Evolutionary conservation across 2,797 vertebrate genomes (phyloP).

Genomic region (Nasua narica): DNA sequence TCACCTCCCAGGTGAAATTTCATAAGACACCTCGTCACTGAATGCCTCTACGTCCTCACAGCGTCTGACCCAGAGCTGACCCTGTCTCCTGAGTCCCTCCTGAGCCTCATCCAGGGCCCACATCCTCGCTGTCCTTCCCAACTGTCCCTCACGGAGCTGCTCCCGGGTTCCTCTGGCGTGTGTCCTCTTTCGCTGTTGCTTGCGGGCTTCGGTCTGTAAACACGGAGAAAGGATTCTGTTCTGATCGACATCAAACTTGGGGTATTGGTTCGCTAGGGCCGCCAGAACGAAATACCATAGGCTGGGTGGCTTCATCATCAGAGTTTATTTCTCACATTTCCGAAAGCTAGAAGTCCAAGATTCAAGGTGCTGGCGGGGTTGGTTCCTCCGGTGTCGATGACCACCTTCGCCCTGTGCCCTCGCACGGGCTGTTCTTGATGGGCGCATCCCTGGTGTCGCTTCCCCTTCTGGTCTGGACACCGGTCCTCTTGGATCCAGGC

Average conservation of each 20-base stretch:
- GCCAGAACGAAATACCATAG: not conserved
- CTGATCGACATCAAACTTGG: not conserved
- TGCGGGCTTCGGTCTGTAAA: not conserved
- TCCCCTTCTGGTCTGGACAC: not conserved
- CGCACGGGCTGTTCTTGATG: not conserved
- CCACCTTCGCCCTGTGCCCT: no score
- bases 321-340: not conserved
- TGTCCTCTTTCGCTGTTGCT: not conserved
- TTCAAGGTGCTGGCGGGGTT: not conserved
- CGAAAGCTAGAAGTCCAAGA: not conserved
- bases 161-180: not conserved
- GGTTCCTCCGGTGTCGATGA: not conserved
- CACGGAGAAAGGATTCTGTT: not conserved
- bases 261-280: not conserved
- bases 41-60: not conserved
- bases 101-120: not conserved
- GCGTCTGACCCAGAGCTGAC: not conserved
- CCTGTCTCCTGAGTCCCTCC: not conserved
- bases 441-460: not conserved
- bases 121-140: not conserved
- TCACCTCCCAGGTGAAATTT: not conserved
- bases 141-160: not conserved
- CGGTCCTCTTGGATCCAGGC: no score
- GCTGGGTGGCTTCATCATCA: not conserved
- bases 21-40: not conserved